Conservation (phyloP, 2,797 vertebrate genomes). For the Ptychadena robeensis region DNA sequence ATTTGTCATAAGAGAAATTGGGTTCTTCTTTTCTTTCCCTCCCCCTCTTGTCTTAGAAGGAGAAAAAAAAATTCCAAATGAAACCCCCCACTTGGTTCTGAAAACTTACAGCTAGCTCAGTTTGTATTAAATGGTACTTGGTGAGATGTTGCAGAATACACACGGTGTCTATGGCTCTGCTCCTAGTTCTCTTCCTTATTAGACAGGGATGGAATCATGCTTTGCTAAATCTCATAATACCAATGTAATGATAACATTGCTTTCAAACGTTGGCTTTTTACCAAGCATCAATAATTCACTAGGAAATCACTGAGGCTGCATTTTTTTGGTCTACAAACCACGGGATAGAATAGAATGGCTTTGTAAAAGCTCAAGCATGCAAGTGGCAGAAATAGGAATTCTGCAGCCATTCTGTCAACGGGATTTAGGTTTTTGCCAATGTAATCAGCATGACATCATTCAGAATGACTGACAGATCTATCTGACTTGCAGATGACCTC, state of each 20-base stretch:
- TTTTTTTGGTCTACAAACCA: background rate
- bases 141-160: conserved; percentile 8
- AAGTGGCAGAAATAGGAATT: background rate
- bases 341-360: background rate
- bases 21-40: conserved; percentile 37
- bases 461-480: background rate
- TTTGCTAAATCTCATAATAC: conserved; percentile 36
- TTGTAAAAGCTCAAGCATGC: background rate
- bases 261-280: conserved; percentile 24
- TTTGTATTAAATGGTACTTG: conserved; percentile 22
- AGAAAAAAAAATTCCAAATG: conserved; percentile 46
- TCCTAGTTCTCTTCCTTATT: background rate
- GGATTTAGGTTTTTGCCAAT: background rate
- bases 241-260: conserved; percentile 33
- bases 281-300: conserved; percentile 38
- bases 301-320: background rate
- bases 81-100: conserved; percentile 39
- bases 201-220: background rate
- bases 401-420: background rate
- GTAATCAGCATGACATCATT: background rate
- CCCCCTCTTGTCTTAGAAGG: conserved; percentile 38
- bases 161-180: background rate
- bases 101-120: conserved; percentile 16
- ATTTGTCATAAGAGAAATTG: conserved; percentile 62
- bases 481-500: background rate